Evolutionary conservation across 2,113 vertebrate genomes (phyloP).

Genomic region (Eidolon helvum): DNA sequence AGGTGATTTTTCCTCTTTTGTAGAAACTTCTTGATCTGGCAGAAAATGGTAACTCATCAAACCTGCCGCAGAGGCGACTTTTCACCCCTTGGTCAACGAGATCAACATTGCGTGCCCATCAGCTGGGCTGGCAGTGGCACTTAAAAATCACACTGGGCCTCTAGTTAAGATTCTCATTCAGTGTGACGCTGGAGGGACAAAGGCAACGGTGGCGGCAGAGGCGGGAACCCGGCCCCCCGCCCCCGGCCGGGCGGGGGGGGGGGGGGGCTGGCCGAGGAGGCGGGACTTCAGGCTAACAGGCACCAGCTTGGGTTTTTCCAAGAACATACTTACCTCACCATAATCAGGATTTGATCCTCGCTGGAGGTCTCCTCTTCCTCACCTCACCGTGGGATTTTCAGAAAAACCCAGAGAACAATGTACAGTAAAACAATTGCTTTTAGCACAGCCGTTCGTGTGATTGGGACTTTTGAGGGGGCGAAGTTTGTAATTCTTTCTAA

Average conservation of each 20-base stretch:
- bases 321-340: neutral
- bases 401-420: neutral
- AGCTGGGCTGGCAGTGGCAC: neutral
- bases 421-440: neutral
- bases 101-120: conserved; percentile 53
- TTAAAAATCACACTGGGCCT: neutral
- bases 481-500: neutral
- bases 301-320: neutral
- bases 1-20: conserved; percentile 68
- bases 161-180: conserved; percentile 48
- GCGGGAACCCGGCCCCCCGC: neutral
- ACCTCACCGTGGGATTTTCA: neutral
- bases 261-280: neutral
- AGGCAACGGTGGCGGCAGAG: neutral
- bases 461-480: neutral
- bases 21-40: conserved; percentile 64
- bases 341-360: neutral
- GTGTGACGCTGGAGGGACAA: conserved; percentile 13
- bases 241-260: neutral
- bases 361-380: neutral
- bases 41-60: conserved; percentile 58
- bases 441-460: neutral
- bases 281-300: neutral
- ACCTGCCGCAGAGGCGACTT: conserved; percentile 52
- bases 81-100: conserved; percentile 33